Evolutionary conservation across 2,113 vertebrate genomes (phyloP).

Genomic region (Hystrix brachyura): DNA sequence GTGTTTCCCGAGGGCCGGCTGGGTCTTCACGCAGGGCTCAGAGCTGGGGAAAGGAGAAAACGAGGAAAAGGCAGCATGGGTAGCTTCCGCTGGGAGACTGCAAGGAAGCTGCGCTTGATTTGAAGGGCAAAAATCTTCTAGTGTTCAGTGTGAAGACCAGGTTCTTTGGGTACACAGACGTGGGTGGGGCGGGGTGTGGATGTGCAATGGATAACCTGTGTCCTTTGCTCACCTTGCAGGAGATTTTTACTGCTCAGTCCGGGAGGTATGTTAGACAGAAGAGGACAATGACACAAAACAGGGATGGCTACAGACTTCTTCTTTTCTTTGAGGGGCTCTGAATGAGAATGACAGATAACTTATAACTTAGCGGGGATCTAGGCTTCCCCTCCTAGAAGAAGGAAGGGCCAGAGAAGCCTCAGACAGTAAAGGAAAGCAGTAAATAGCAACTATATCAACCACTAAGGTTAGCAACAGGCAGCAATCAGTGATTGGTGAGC

Average conservation of each 20-base stretch:
- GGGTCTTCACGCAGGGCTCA: rapidly evolving
- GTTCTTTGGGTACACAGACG: not conserved
- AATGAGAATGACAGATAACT: not conserved
- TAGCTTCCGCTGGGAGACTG: not conserved
- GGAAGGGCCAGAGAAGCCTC: not conserved
- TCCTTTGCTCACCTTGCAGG: rapidly evolving
- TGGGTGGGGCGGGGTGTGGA: not conserved
- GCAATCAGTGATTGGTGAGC: not conserved
- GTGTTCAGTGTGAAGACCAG: not conserved
- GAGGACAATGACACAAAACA: rapidly evolving
- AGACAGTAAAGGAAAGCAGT: not conserved
- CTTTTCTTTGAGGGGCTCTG: not conserved
- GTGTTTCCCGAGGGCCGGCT: not conserved
- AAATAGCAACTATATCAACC: not conserved
- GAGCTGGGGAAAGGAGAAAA: too few species aligned
- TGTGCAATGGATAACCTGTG: not conserved
- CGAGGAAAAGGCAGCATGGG: not conserved
- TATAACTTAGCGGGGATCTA: not conserved
- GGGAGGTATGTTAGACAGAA: not conserved
- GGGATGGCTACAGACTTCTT: not conserved
- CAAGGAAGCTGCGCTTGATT: not conserved
- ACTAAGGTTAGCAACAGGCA: not conserved
- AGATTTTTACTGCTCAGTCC: not conserved
- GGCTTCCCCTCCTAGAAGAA: not conserved
- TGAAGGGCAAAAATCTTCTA: not conserved